Base-by-base conservation (phyloP, 1,140 invertebrate species). In the Leptonema lineaticorne region DNA sequence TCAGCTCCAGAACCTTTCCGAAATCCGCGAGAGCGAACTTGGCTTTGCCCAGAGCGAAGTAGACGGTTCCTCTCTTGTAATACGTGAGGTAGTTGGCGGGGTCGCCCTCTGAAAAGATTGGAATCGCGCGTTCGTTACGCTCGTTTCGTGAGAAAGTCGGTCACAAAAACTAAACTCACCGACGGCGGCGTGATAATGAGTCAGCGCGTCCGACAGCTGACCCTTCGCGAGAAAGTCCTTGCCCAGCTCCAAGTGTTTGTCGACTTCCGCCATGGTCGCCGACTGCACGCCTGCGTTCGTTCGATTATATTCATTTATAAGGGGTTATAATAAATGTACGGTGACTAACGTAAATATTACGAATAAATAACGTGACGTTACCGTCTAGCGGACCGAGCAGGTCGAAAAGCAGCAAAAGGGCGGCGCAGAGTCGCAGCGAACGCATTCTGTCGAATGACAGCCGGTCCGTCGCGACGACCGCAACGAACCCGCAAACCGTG, bases 161-260 rank as follows among this genome's bases (percentile, higher is more conserved):
- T n/a, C n/a, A n/a, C n/a, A 60, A 11, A 24, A 16, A 67, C 3
- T 22, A 63, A 30, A 82, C 90, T 86, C 81, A 97, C 95, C 95
- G 76, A 99, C 93, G 74, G 97, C 98, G 64, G 94, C 92, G 87
- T 99, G 97, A 84, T 97, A 99, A 78, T 99, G 96, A 53, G 92
- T 92, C 26, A 99, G 80, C 0, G 98, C 97, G 85, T 99, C 97
- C 53, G 94, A 90, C 58, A 98, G 87, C 78, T 99, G 94, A 48
- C 97, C 96, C 73, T 88, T 88, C 6, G 92, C 89, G 71, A 99
- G 82, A 77, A 97, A 90, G 74, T 95, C 89, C 79, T 91, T 92
- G 1, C 97, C 97, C 78, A 96, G 84, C 78, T 98, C 92, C 76
- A 99, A 84, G 84, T 99, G 96, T 75, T 90, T 92, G 74, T 96